Evolutionary conservation across 2,113 vertebrate species (phyloP).

Genomic region (Ibidorhyncha struthersii): DNA sequence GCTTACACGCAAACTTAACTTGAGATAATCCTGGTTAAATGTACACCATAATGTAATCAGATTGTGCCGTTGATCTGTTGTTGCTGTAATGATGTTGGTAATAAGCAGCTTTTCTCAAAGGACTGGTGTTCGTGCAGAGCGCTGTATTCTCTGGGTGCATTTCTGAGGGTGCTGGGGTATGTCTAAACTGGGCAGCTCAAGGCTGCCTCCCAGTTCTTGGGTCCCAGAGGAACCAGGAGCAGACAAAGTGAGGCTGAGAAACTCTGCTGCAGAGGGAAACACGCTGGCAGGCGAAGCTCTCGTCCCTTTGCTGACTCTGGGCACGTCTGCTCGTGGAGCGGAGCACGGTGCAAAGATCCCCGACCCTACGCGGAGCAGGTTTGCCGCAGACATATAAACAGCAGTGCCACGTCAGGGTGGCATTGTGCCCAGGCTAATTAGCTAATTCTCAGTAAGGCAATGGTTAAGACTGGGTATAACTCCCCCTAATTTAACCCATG

Average conservation of each 20-base stretch:
- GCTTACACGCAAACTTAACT: background rate
- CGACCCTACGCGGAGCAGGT: background rate
- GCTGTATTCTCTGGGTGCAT: background rate
- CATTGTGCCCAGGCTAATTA: background rate
- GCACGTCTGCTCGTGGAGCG: background rate
- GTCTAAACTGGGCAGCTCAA: background rate
- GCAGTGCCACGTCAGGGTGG: background rate
- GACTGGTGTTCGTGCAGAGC: accelerated
- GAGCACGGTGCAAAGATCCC: background rate
- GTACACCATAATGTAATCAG: background rate
- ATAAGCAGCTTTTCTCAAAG: slow-evolving; percentile 5
- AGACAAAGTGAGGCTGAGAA: background rate
- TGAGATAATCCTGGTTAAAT: background rate
- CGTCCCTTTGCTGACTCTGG: background rate
- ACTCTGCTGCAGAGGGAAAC: background rate
- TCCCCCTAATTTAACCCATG: background rate
- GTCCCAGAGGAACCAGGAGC: background rate
- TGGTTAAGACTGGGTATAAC: background rate
- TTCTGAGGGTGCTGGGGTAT: background rate
- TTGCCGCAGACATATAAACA: background rate
- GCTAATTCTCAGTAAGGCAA: background rate
- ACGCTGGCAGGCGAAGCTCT: background rate
- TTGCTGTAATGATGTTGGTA: background rate
- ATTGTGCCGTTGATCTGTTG: background rate
- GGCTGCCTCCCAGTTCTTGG: background rate